Conservation (phyloP, 2,888 invertebrate species). For the Syrista parreyssii region DNA sequence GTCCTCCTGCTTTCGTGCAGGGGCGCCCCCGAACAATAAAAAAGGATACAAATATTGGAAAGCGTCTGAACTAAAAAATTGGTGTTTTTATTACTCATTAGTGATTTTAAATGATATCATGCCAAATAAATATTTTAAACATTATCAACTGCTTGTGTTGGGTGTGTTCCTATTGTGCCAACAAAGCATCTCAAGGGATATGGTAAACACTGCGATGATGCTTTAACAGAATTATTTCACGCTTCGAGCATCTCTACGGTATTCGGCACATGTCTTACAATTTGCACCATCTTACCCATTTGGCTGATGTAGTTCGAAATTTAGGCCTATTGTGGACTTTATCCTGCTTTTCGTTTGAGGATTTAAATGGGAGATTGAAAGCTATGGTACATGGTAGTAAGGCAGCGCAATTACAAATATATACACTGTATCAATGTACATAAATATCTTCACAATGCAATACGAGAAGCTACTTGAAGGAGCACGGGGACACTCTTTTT, state of each 20-base stretch:
- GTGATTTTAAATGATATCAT: conserved; percentile 15
- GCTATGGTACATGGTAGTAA: conserved; percentile 17
- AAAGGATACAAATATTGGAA: no score
- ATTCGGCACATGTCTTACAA: conserved; percentile 18
- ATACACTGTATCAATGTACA: background rate
- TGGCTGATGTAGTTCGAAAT: conserved; percentile 16
- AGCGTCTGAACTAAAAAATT: background rate
- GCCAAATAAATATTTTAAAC: conserved; percentile 13
- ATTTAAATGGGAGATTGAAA: conserved; percentile 19
- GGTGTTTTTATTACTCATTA: conserved; percentile 12
- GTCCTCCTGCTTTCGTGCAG: no score
- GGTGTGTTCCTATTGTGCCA: background rate
- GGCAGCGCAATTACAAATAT: conserved; percentile 15
- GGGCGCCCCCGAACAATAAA: conserved; percentile 5
- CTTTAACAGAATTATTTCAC: conserved; percentile 14
- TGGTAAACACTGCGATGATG: conserved; percentile 2
- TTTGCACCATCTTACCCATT: conserved; percentile 22
- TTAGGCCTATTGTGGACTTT: conserved; percentile 23
- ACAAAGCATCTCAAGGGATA: background rate
- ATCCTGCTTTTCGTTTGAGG: conserved; percentile 21
- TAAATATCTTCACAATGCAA: background rate
- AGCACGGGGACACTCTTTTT: background rate
- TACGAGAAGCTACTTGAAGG: background rate
- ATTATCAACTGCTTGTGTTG: conserved; percentile 15
- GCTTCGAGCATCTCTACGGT: conserved; percentile 17